phyloP scores from a whole-genome alignment of 2,888 invertebrate genomes.

The Tachina fera region DNA sequence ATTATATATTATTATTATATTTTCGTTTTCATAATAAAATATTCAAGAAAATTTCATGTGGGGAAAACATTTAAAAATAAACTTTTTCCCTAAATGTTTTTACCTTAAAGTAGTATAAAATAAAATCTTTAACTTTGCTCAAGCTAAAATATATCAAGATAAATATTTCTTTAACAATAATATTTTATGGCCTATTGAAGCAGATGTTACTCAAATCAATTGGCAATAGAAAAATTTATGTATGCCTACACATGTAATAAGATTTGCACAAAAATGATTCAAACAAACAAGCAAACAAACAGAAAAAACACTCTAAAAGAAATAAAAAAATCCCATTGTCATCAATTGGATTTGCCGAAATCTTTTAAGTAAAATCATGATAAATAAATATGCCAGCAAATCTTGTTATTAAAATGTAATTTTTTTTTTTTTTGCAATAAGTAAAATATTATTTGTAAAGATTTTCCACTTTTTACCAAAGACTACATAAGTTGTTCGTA shows the following conservation, averaged over 20 bases:
- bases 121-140: not conserved
- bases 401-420: constrained; percentile 71
- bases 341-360: constrained; percentile 67
- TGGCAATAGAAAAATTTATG: constrained; percentile 42
- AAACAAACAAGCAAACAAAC: no score
- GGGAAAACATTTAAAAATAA: not conserved
- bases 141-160: not conserved
- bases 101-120: not conserved
- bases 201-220: constrained; percentile 63
- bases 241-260: not conserved
- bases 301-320: constrained; percentile 4
- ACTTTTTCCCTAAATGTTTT: not conserved
- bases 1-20: no score
- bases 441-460: constrained; percentile 40
- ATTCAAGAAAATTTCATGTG: no score
- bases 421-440: constrained; percentile 56
- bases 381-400: constrained; percentile 69
- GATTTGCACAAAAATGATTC: not conserved
- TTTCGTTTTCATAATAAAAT: no score
- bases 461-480: constrained; percentile 16
- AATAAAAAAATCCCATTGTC: constrained; percentile 61
- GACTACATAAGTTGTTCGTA: constrained; percentile 17
- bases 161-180: constrained; percentile 39
- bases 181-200: constrained; percentile 61
- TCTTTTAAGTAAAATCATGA: constrained; percentile 66